Conservation (phyloP, 2,797 vertebrate species). For the Clarias pachynema region DNA sequence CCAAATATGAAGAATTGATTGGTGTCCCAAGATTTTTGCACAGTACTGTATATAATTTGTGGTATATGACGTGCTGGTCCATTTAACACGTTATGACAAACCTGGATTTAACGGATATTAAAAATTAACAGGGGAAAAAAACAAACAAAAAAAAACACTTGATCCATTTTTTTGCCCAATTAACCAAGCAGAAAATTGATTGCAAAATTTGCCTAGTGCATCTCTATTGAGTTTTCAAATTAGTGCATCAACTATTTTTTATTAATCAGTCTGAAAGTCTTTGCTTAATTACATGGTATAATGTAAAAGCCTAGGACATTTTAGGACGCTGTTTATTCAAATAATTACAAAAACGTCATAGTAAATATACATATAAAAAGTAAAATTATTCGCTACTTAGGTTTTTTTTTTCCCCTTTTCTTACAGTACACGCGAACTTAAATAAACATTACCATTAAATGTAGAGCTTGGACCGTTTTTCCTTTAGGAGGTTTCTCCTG, state of each 20-base stretch:
- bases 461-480: background rate
- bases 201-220: background rate
- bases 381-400: background rate
- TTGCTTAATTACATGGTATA: background rate
- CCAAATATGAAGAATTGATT: too few species aligned
- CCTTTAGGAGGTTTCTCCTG: conserved; percentile 13
- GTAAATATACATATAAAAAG: conserved; percentile 34
- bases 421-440: conserved; percentile 27
- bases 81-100: background rate
- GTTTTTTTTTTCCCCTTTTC: background rate
- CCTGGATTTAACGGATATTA: background rate
- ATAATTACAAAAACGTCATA: conserved; percentile 18
- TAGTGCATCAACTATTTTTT: background rate
- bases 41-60: too few species aligned
- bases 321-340: conserved; percentile 3
- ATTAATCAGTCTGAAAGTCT: background rate
- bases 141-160: too few species aligned
- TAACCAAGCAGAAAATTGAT: background rate
- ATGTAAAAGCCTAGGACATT: conserved; percentile 1
- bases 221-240: conserved; percentile 3
- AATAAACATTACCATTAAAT: conserved; percentile 21
- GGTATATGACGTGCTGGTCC: background rate
- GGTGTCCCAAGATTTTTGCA: too few species aligned
- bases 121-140: background rate
- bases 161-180: too few species aligned